phyloP scores from a whole-genome alignment of 2,888 invertebrate genomes.

The Chymomyza caudatula region DNA sequence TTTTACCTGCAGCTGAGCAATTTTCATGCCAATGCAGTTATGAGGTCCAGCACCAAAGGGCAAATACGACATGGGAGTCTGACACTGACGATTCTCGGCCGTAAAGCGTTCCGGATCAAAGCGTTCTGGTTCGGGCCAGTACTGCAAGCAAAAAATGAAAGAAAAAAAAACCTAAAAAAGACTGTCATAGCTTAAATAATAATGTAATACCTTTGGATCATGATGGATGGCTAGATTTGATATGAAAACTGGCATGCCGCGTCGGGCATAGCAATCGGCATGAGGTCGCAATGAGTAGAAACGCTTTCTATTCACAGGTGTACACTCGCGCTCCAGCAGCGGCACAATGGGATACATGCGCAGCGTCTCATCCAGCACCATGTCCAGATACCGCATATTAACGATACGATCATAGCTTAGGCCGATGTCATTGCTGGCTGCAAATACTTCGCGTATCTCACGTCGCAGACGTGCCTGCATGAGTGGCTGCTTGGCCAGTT shows the following conservation, averaged over 20 bases:
- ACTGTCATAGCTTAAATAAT: background rate
- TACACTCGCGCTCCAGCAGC: conserved; percentile 75
- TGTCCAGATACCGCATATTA: conserved; percentile 78
- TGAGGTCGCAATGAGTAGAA: conserved; percentile 74
- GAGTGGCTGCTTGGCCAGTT: conserved; percentile 77
- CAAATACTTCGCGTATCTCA: conserved; percentile 76
- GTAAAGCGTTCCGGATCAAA: conserved; percentile 76
- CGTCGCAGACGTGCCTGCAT: conserved; percentile 77
- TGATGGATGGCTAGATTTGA: conserved; percentile 76
- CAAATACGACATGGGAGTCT: conserved; percentile 73
- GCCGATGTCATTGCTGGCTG: conserved; percentile 39
- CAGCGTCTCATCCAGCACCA: conserved; percentile 77
- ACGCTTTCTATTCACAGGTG: conserved; percentile 68
- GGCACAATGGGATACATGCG: conserved; percentile 77
- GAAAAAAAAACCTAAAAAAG: background rate
- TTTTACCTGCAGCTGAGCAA: conserved; percentile 73
- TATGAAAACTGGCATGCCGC: conserved; percentile 76
- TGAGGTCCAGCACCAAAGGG: conserved; percentile 76
- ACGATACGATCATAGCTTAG: conserved; percentile 77
- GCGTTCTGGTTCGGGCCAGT: conserved; percentile 75
- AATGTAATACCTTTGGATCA: conserved; percentile 70
- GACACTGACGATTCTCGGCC: conserved; percentile 59
- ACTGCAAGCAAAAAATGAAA: conserved; percentile 50
- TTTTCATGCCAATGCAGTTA: conserved; percentile 74
- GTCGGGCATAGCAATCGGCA: conserved; percentile 71